phyloP scores from a whole-genome alignment of 1,140 invertebrate species.

The Cardiocondyla obscurior region DNA sequence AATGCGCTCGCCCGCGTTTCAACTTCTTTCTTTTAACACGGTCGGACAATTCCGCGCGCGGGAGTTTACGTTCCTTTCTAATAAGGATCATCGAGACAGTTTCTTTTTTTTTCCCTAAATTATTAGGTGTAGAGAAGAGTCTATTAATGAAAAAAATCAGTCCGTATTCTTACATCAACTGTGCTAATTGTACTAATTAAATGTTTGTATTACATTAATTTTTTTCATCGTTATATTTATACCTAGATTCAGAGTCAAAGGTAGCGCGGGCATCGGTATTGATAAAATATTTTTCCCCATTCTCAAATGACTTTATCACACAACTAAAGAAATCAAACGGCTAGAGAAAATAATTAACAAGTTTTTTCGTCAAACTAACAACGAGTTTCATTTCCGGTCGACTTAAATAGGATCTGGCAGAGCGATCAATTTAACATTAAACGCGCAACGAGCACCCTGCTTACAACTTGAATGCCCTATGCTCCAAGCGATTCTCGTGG shows the following conservation, averaged over 20 bases:
- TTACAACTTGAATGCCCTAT: slow-evolving; percentile 46
- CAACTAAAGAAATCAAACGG: not conserved
- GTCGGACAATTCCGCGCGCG: slow-evolving; percentile 24
- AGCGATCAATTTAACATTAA: slow-evolving; percentile 24
- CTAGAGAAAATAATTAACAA: not conserved
- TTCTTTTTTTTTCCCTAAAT: slow-evolving; percentile 15
- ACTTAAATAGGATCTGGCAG: not conserved
- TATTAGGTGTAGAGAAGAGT: not conserved
- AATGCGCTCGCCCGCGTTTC: slow-evolving; percentile 36
- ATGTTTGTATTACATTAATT: not conserved
- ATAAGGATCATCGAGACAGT: slow-evolving; percentile 38
- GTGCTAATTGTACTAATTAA: too few species aligned
- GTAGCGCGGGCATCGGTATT: not conserved
- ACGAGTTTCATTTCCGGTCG: slow-evolving; percentile 26
- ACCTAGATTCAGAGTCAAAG: not conserved
- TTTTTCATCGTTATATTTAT: not conserved
- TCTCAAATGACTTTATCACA: not conserved
- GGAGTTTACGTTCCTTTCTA: slow-evolving; percentile 45
- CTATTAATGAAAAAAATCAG: not conserved
- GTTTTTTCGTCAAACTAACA: not conserved
- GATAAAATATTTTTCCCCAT: not conserved
- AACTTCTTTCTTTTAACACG: slow-evolving; percentile 11
- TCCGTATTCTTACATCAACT: not conserved
- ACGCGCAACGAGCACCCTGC: slow-evolving; percentile 22
- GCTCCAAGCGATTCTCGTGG: slow-evolving; percentile 14